Evolutionary conservation across 35 echinoderm and acorn worm genomes (phyloP).

Genomic region (Holothuria glaberrima): DNA sequence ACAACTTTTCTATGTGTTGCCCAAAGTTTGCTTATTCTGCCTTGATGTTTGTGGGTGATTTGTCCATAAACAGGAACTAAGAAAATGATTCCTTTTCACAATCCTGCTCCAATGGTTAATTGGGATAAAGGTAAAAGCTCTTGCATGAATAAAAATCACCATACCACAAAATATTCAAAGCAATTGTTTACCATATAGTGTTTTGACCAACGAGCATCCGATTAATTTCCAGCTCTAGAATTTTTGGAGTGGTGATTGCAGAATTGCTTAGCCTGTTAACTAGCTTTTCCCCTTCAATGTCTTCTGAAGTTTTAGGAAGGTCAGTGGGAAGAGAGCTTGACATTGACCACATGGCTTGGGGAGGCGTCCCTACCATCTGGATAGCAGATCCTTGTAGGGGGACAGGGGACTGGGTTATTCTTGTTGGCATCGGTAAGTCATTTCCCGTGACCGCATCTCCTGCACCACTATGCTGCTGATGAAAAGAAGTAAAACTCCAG

Average conservation of each 20-base stretch:
- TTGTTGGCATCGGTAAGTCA: background rate
- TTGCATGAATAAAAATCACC: too few species aligned
- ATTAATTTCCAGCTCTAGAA: conserved; percentile 97
- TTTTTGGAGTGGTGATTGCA: conserved; percentile 80
- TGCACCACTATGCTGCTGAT: conserved; percentile 6
- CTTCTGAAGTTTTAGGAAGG: background rate
- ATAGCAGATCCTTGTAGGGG: conserved; percentile 81
- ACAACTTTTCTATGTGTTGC: too few species aligned
- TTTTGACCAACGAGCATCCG: conserved; percentile 98
- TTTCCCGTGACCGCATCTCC: background rate
- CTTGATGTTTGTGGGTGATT: too few species aligned
- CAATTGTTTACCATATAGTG: conserved; percentile 79
- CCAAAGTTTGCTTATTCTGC: too few species aligned
- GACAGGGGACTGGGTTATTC: conserved; percentile 12
- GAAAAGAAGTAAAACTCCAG: background rate
- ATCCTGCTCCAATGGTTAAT: too few species aligned
- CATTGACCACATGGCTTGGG: conserved; percentile 97
- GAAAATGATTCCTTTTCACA: too few species aligned
- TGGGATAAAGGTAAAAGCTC: too few species aligned
- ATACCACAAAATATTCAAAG: too few species aligned
- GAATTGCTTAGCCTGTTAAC: conserved; percentile 21
- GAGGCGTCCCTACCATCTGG: conserved; percentile 70
- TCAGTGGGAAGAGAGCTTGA: conserved; percentile 66
- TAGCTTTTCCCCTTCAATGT: background rate
- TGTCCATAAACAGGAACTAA: too few species aligned